A percentile compares a stretch with the other conserved stretches of the same genome.
Evolutionary conservation across 2,888 invertebrate species (phyloP).

Genomic region (Hyposoter dolosus): DNA sequence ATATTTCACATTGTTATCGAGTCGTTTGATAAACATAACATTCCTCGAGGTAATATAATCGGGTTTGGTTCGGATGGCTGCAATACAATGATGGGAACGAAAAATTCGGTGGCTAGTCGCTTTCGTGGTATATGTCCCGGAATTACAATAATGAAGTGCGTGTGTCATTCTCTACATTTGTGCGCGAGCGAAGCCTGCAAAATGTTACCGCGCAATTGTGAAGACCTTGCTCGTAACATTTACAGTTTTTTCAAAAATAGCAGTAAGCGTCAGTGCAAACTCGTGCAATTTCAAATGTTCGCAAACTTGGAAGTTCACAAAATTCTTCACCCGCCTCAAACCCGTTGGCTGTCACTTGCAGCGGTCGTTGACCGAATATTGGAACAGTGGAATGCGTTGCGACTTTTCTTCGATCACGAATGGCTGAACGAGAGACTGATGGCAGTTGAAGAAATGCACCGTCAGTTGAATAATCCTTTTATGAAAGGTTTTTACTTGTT

Average conservation of each 20-base stretch:
- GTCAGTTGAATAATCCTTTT: conserved; percentile 66
- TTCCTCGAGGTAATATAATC: conserved; percentile 71
- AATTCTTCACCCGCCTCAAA: not conserved
- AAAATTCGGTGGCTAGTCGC: conserved; percentile 73
- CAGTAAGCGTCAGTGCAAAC: not conserved
- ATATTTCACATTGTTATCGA: conserved; percentile 46
- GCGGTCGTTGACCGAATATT: conserved; percentile 73
- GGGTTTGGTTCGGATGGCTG: conserved; percentile 74
- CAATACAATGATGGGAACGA: conserved; percentile 72
- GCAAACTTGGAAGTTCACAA: no score
- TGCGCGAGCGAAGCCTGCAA: conserved; percentile 72
- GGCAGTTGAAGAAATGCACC: conserved; percentile 66
- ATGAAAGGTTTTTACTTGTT: conserved; percentile 68
- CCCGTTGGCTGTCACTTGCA: not conserved
- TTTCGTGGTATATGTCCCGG: conserved; percentile 71
- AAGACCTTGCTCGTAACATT: conserved; percentile 3
- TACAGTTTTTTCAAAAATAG: not conserved
- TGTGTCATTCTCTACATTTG: conserved; percentile 77
- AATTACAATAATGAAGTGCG: conserved; percentile 73
- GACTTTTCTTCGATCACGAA: conserved; percentile 68
- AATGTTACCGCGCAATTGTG: conserved; percentile 1
- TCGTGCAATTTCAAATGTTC: no score
- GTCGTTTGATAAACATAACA: conserved; percentile 60
- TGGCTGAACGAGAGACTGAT: conserved; percentile 61
- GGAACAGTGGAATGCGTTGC: conserved; percentile 77